Evolutionary conservation across 2,113 vertebrate species (phyloP).

Genomic region (Clupea harengus): DNA sequence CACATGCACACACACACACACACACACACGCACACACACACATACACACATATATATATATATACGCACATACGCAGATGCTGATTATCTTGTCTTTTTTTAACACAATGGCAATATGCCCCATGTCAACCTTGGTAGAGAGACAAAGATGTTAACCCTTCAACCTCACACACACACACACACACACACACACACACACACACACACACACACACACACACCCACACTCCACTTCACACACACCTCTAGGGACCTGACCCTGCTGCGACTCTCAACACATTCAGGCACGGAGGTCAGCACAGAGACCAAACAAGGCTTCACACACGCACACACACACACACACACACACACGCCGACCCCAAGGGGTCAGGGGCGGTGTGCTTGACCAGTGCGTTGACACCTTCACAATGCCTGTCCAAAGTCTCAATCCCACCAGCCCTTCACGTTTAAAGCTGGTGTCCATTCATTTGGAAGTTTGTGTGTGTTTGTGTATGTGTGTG

Average conservation of each 20-base stretch:
- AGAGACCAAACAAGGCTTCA: background rate
- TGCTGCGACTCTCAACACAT: slow-evolving; percentile 5
- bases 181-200: slow-evolving; percentile 11
- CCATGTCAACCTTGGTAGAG: background rate
- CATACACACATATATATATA: background rate
- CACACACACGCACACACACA: background rate
- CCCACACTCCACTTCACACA: background rate
- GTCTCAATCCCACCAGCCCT: slow-evolving; percentile 36
- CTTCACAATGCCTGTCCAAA: slow-evolving; percentile 39
- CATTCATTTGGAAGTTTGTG: slow-evolving; percentile 18
- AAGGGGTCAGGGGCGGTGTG: slow-evolving; percentile 36
- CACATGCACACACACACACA: background rate
- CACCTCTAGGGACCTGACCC: slow-evolving; percentile 25
- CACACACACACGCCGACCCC: background rate
- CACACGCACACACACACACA: slow-evolving; percentile 28
- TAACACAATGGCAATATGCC: slow-evolving; percentile 8
- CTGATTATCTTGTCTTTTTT: background rate
- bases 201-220: slow-evolving; percentile 18
- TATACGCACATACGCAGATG: background rate
- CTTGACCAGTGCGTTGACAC: slow-evolving; percentile 40
- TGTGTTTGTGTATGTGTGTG: background rate
- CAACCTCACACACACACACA: slow-evolving; percentile 25
- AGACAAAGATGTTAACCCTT: slow-evolving; percentile 10
- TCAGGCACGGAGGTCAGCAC: background rate
- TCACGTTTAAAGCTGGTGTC: background rate